Evolutionary conservation across 1,140 invertebrate species (phyloP).

Genomic region (Wasmannia auropunctata): DNA sequence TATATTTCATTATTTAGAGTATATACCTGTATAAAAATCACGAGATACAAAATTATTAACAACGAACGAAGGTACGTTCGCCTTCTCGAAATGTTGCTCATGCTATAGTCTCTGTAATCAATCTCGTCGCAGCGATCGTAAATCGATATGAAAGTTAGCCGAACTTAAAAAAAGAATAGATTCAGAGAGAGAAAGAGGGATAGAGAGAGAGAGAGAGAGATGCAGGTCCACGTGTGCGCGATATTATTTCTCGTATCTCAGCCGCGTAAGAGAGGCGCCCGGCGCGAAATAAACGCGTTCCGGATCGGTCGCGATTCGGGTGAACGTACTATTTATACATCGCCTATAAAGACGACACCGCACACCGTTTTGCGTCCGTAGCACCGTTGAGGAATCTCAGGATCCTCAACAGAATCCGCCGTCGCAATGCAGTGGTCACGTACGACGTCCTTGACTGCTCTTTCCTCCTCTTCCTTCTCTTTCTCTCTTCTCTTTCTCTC

Average conservation of each 20-base stretch:
- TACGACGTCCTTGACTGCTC: slow-evolving; percentile 70
- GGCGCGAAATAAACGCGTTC: slow-evolving; percentile 33
- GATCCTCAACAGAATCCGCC: slow-evolving; percentile 62
- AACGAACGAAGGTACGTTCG: neutral
- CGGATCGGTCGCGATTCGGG: slow-evolving; percentile 46
- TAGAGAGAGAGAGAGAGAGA: no score
- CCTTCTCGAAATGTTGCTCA: neutral
- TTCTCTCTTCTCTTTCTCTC: neutral
- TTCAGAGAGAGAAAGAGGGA: neutral
- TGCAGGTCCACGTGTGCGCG: neutral
- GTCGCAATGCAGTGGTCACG: slow-evolving; percentile 71
- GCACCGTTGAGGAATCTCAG: slow-evolving; percentile 52
- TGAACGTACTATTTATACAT: slow-evolving; percentile 70
- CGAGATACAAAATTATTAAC: neutral
- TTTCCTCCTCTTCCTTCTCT: neutral
- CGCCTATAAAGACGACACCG: slow-evolving; percentile 33
- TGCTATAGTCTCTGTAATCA: neutral
- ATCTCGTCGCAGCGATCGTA: neutral
- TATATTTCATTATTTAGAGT: neutral
- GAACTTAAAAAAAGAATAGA: neutral
- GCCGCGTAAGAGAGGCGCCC: neutral
- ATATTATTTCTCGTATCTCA: neutral
- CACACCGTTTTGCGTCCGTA: neutral
- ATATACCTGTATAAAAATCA: neutral
- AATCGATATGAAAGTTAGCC: neutral